Conservation (phyloP, 2,888 invertebrate genomes). For the Oscheius sp. region DNA sequence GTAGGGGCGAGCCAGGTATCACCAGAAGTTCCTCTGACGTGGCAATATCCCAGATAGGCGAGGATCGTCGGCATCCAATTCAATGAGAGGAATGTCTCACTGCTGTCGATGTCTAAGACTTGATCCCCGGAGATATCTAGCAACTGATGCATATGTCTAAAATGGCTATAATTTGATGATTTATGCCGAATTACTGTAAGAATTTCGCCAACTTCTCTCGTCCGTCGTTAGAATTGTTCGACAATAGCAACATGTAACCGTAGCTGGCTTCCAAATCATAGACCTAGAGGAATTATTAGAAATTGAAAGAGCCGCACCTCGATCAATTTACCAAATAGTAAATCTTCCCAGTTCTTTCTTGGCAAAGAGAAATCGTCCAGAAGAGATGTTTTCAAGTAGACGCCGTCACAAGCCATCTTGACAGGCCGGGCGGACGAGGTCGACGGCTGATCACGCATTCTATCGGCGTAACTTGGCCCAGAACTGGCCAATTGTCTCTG, state of each 20-base stretch:
- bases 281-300: neutral
- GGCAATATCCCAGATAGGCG: neutral
- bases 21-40: neutral
- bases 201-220: neutral
- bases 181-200: constrained; percentile 6
- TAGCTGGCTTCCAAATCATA: neutral
- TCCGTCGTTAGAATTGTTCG: constrained; percentile 18
- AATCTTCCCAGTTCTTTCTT: constrained; percentile 9
- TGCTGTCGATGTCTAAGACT: neutral
- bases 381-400: constrained; percentile 5
- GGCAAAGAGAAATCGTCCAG: neutral
- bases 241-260: constrained; percentile 14
- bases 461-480: constrained; percentile 21
- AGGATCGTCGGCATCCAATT: constrained; percentile 14
- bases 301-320: neutral
- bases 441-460: constrained; percentile 2
- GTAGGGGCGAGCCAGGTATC: neutral
- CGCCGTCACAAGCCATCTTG: constrained; percentile 17
- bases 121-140: neutral
- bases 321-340: neutral
- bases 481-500: neutral
- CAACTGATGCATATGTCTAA: neutral
- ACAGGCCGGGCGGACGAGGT: neutral
- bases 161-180: neutral
- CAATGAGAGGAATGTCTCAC: constrained; percentile 15